Evolutionary conservation across 2,797 vertebrate species (phyloP).

Genomic region (Paramormyrops hopkinsi): DNA sequence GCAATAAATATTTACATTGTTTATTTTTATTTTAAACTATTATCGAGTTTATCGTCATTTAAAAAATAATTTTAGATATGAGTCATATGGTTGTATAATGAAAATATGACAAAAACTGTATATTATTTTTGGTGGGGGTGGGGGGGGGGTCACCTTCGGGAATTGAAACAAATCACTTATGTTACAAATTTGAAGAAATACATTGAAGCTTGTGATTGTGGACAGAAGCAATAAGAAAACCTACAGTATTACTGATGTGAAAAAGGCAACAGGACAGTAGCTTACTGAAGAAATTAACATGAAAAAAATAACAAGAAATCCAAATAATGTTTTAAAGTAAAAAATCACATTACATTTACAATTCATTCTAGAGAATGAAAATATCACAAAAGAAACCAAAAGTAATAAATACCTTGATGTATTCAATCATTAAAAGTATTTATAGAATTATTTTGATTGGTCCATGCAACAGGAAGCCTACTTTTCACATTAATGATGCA

Average conservation of each 20-base stretch:
- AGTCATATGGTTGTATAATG: not conserved
- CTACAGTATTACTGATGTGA: not conserved
- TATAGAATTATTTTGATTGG: not conserved
- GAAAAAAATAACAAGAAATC: not conserved
- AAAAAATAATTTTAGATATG: not conserved
- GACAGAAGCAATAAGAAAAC: not conserved
- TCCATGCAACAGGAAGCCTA: not conserved
- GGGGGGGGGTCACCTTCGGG: not conserved
- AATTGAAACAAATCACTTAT: not conserved
- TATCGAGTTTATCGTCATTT: not conserved
- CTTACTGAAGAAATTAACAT: not conserved
- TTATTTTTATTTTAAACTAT: not conserved
- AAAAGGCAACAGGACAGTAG: not conserved
- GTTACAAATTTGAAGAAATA: not conserved
- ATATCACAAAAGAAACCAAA: not conserved
- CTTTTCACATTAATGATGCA: not conserved
- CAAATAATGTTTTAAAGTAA: not conserved
- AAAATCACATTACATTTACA: not conserved
- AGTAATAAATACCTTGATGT: slow-evolving; percentile 1
- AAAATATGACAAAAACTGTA: not conserved
- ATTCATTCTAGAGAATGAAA: not conserved
- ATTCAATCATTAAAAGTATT: not conserved
- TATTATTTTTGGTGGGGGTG: not conserved
- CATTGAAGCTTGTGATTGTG: not conserved
- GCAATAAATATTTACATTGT: slow-evolving; percentile 3